A percentile compares a stretch with the other conserved stretches of the same genome.
Evolutionary conservation across 1,140 invertebrate species (phyloP).

Genomic region (Hestina assimilis): DNA sequence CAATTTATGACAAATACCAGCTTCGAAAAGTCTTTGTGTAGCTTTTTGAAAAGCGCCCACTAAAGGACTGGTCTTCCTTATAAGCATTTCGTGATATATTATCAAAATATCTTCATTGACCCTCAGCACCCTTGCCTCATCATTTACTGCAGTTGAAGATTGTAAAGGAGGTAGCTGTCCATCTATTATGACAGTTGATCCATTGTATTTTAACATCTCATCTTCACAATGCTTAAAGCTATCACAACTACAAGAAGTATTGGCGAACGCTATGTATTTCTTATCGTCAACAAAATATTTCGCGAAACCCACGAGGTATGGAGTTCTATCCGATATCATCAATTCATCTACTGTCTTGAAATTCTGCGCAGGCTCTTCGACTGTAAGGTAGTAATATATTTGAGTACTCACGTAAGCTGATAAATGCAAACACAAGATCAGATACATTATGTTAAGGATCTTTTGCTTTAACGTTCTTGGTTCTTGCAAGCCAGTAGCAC

Average conservation of each 20-base stretch:
- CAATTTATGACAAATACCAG: slow-evolving; percentile 50
- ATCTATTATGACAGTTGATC: slow-evolving; percentile 38
- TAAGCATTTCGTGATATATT: slow-evolving; percentile 61
- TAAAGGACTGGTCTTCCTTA: slow-evolving; percentile 45
- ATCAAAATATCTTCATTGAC: slow-evolving; percentile 42
- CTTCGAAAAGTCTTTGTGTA: slow-evolving; percentile 48
- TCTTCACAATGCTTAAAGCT: slow-evolving; percentile 44
- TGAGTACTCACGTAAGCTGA: slow-evolving; percentile 52
- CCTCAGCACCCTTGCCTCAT: slow-evolving; percentile 52
- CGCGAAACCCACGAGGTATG: slow-evolving; percentile 33
- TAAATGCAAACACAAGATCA: slow-evolving; percentile 48
- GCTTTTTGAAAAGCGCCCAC: slow-evolving; percentile 32
- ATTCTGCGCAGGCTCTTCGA: slow-evolving; percentile 42
- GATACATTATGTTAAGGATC: slow-evolving; percentile 46
- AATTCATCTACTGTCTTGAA: slow-evolving; percentile 50
- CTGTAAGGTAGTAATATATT: slow-evolving; percentile 57
- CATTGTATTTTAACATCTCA: slow-evolving; percentile 38
- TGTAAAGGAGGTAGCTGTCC: slow-evolving; percentile 39
- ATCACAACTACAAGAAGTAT: slow-evolving; percentile 43
- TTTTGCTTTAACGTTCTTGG: slow-evolving; percentile 50
- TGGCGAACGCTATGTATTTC: slow-evolving; percentile 43
- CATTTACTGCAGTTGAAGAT: slow-evolving; percentile 39
- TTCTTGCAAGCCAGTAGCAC: slow-evolving; percentile 40
- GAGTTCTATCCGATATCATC: slow-evolving; percentile 36
- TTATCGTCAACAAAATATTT: slow-evolving; percentile 55